Percentiles rank a stretch among this genome's conserved stretches.
phyloP scores from a whole-genome alignment of 1,140 invertebrate species.

The Spodoptera litura region DNA sequence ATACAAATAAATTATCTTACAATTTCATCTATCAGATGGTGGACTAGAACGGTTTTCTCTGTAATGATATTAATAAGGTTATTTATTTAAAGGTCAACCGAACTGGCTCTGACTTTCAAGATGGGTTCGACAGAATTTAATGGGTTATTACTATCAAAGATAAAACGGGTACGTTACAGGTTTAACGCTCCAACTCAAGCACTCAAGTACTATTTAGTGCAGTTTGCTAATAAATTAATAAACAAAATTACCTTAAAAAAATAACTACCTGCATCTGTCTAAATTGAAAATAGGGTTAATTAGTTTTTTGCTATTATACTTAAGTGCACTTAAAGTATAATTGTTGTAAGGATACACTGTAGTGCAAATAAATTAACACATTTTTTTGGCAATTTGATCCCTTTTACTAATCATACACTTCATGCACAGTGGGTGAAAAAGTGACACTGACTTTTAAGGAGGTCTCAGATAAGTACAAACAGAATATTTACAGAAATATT shows the following conservation, averaged over 20 bases:
- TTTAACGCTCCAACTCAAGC: slow-evolving; percentile 12
- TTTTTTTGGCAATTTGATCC: too few species aligned
- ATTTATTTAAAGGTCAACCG: slow-evolving; percentile 78
- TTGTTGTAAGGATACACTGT: too few species aligned
- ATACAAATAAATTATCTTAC: not conserved
- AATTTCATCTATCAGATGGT: slow-evolving; percentile 53
- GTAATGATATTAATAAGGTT: slow-evolving; percentile 72
- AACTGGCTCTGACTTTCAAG: slow-evolving; percentile 72
- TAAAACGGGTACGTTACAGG: slow-evolving; percentile 50
- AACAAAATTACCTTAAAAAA: not conserved
- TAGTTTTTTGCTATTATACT: too few species aligned
- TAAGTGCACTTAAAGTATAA: too few species aligned
- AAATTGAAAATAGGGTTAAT: too few species aligned
- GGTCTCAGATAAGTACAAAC: not conserved
- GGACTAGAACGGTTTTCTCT: slow-evolving; percentile 55
- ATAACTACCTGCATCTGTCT: too few species aligned
- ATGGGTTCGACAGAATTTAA: slow-evolving; percentile 63
- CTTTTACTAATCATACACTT: too few species aligned
- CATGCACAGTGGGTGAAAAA: not conserved
- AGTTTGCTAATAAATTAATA: slow-evolving; percentile 6
- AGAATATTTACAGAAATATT: not conserved
- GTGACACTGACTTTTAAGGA: not conserved
- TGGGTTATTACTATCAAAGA: slow-evolving; percentile 58
- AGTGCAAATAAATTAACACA: too few species aligned
- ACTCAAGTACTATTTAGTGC: slow-evolving; percentile 5